Conservation (phyloP, 1,140 invertebrate species). For the Aphidius ervi region DNA sequence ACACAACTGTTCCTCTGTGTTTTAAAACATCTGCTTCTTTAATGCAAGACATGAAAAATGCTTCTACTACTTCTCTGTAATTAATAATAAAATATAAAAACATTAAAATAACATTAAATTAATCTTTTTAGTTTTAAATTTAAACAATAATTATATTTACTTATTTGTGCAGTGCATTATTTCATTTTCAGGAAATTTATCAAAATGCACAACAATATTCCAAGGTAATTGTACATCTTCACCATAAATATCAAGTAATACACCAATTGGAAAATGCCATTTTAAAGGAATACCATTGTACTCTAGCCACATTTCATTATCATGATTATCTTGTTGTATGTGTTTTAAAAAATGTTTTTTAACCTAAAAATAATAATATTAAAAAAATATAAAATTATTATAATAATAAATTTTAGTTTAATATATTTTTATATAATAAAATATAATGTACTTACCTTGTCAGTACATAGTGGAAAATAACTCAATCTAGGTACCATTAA, state of each 20-base stretch:
- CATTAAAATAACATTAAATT: neutral
- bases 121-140: neutral
- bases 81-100: slow-evolving; percentile 3
- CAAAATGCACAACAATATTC: slow-evolving; percentile 93
- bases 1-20: slow-evolving; percentile 86
- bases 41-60: slow-evolving; percentile 89
- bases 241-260: slow-evolving; percentile 82
- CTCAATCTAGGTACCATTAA: slow-evolving; percentile 91
- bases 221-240: slow-evolving; percentile 80
- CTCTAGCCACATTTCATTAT: slow-evolving; percentile 93
- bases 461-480: slow-evolving; percentile 94
- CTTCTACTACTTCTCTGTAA: slow-evolving; percentile 85
- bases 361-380: slow-evolving; percentile 58
- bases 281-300: slow-evolving; percentile 89
- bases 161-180: slow-evolving; percentile 74
- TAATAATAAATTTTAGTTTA: too few species aligned
- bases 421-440: slow-evolving; percentile 9
- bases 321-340: slow-evolving; percentile 75
- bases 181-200: slow-evolving; percentile 79
- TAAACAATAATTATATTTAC: slow-evolving; percentile 47
- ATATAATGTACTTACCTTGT: slow-evolving; percentile 68
- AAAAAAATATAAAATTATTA: neutral
- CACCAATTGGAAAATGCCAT: slow-evolving; percentile 96
- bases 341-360: slow-evolving; percentile 84
- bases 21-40: slow-evolving; percentile 98